Percentiles rank a stretch among this genome's conserved stretches.
Evolutionary conservation across 2,797 vertebrate species (phyloP).

Genomic region (Discoglossus pictus): DNA sequence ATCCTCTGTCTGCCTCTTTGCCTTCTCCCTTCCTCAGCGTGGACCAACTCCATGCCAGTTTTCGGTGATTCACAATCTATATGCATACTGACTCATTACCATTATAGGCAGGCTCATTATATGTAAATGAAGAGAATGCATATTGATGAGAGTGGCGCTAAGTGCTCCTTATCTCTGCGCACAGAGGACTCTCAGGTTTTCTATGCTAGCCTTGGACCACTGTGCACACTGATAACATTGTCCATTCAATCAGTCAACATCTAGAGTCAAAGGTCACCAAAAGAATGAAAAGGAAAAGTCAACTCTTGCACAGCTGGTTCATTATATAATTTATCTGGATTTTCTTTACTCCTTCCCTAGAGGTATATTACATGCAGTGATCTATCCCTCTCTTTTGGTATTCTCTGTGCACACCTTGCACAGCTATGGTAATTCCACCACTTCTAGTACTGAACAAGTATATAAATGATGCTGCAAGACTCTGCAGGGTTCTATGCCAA

Average conservation of each 20-base stretch:
- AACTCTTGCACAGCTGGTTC: background rate
- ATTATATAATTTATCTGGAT: too few species aligned
- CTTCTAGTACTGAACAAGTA: too few species aligned
- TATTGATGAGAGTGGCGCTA: background rate
- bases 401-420: too few species aligned
- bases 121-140: constrained; percentile 25
- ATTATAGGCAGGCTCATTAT: constrained; percentile 30
- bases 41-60: constrained; percentile 3
- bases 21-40: background rate
- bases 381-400: too few species aligned
- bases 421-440: too few species aligned
- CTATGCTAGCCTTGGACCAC: background rate
- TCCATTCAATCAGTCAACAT: background rate
- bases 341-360: too few species aligned
- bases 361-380: too few species aligned
- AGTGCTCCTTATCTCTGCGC: constrained; percentile 24
- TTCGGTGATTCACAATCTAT: background rate
- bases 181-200: constrained; percentile 13
- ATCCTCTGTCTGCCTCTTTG: background rate
- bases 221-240: constrained; percentile 32
- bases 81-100: constrained; percentile 33
- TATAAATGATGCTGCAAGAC: too few species aligned
- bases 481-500: too few species aligned
- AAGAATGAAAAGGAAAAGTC: background rate
- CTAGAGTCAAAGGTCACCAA: constrained; percentile 18